Evolutionary conservation across 2,888 invertebrate species (phyloP), one percentile per base, ranked within the genome.

Genomic region (Clanis bilineata): DNA sequence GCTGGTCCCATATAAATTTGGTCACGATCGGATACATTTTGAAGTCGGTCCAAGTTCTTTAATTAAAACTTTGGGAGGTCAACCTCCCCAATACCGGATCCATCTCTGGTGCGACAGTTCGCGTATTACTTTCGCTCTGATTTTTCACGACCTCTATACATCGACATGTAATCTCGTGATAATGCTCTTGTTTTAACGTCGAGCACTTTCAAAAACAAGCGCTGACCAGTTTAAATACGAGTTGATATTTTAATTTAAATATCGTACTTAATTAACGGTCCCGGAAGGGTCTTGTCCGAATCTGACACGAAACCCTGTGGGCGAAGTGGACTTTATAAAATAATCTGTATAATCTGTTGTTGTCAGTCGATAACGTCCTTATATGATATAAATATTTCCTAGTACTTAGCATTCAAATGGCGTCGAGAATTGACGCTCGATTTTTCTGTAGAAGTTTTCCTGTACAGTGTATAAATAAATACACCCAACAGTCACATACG

Each of bases 131-230:
- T 88, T 88, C 88, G 84, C 85, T 85, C 83, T 77, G 80, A 78
- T 86, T 87, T 86, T 88, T 82, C 85, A 72, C 79, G 85, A 86
- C 85, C 85, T 84, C 78, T 82, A 77, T 76, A 77, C 54, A 63
- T 65, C 57, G 63, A 57, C 54, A 64, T 69, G 68, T 69, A 72
- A 72, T 76, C 70, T 68, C 69, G 39, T 56, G 58, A 73, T 72
- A 79, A 79, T 79, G 73, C 76, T 77, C 80, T 79, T 77, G 76
- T 80, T 79, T 51, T 79, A 74, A 74, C 70, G 68, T 70, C 66
- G 70, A 68, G 72, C 66, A 80, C 80, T 80, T 80, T 80, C 80
- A 80, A 79, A 78, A 78, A 71, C 79, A 73, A 67, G 77, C 74
- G 72, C 72, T 77, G 69, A 71, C 80, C 80, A 75, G 77, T 79